phyloP scores from a whole-genome alignment of 1,140 invertebrate species.

The Drosophila pallidifrons region DNA sequence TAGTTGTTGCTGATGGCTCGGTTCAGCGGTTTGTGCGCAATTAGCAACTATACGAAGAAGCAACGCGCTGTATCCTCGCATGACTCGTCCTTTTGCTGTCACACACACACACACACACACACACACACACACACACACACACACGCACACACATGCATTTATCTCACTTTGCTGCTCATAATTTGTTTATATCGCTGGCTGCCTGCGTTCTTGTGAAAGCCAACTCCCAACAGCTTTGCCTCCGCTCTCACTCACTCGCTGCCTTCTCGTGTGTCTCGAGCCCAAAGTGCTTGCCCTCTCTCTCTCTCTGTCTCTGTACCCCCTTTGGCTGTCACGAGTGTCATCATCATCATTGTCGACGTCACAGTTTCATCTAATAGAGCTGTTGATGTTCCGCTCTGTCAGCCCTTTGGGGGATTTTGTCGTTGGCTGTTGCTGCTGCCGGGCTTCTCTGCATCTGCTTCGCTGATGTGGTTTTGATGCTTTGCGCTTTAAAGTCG shows the following conservation, averaged over 20 bases:
- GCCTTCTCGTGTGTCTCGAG: conserved; percentile 19
- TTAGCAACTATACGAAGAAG: conserved; percentile 67
- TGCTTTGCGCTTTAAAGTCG: conserved; percentile 59
- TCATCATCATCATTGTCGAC: conserved; percentile 26
- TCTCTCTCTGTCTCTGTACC: not conserved
- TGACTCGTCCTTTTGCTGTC: conserved; percentile 45
- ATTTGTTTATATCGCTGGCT: conserved; percentile 78
- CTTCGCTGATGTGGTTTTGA: conserved; percentile 75
- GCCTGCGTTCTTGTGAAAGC: conserved; percentile 37
- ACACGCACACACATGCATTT: conserved; percentile 65
- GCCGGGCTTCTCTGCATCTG: conserved; percentile 23
- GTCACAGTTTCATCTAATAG: conserved; percentile 67
- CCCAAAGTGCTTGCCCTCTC: conserved; percentile 56
- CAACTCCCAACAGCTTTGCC: conserved; percentile 22
- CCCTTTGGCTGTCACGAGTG: conserved; percentile 28
- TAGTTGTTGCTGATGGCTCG: conserved; percentile 31
- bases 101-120: not conserved
- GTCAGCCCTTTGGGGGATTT: conserved; percentile 75
- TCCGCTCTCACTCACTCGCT: conserved; percentile 27
- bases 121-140: not conserved
- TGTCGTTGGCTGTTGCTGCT: conserved; percentile 44
- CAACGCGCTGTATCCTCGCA: conserved; percentile 36
- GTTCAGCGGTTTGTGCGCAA: conserved; percentile 64
- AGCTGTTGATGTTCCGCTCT: conserved; percentile 77
- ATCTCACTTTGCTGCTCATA: conserved; percentile 79